These are phyloP conservation scores for Nymphalis polychloros DNA, from an alignment of 2,888 invertebrate species.

Conservation along the genomic window DNA sequence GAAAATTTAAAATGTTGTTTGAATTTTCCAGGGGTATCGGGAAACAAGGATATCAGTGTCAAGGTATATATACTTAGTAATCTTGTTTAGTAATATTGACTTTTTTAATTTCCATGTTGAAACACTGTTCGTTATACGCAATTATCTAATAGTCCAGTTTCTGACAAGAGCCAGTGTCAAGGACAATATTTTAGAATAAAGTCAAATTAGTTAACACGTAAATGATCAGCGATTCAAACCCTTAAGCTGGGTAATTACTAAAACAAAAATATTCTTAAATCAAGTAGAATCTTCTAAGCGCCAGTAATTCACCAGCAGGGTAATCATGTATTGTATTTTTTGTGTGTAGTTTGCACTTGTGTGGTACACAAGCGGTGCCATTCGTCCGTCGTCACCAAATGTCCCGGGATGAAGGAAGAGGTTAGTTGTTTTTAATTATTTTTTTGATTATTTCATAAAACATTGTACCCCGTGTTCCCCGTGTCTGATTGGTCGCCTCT, in stretches of 20 bases:
- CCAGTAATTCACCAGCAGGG: too few relatives aligned
- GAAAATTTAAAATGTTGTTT: background rate
- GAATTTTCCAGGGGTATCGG: conserved; percentile 86
- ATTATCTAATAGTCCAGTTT: too few relatives aligned
- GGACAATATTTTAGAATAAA: too few relatives aligned
- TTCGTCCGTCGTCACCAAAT: conserved; percentile 97
- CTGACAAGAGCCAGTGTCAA: too few relatives aligned
- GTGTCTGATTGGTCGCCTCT: too few relatives aligned
- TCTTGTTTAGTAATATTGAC: background rate
- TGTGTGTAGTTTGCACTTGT: conserved; percentile 95
- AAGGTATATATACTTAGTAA: conserved; percentile 84
- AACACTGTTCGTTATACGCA: too few relatives aligned
- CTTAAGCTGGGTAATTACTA: too few relatives aligned
- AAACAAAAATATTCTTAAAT: too few relatives aligned
- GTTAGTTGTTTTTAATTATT: conserved; percentile 61
- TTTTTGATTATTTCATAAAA: background rate
- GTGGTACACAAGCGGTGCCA: conserved; percentile 99
- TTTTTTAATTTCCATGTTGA: background rate
- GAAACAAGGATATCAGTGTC: conserved; percentile 98
- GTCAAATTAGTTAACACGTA: too few relatives aligned
- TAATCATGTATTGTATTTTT: conserved; percentile 21
- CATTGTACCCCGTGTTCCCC: too few relatives aligned
- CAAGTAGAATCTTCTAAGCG: too few relatives aligned
- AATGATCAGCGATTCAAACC: too few relatives aligned
- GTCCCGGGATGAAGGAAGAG: conserved; percentile 98